phyloP scores from a whole-genome alignment of 1,140 invertebrate species.

The Wasmannia auropunctata region DNA sequence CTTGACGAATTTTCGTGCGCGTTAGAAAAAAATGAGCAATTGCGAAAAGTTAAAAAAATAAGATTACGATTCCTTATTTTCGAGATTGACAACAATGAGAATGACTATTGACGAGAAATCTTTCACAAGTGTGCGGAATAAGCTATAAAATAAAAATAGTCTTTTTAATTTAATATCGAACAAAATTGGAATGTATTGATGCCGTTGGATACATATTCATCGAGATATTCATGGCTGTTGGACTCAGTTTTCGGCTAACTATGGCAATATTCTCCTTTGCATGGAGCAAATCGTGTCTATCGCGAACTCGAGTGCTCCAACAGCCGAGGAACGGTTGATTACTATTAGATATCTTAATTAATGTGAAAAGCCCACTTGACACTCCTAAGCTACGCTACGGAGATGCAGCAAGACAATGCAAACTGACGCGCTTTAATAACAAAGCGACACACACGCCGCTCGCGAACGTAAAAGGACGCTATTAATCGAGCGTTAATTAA shows the following conservation, averaged over 20 bases:
- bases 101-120: background rate
- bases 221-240: no score
- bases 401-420: background rate
- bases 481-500: slow-evolving; percentile 26
- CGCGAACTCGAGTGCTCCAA: background rate
- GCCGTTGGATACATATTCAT: background rate
- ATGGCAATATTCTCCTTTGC: background rate
- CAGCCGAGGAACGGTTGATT: background rate
- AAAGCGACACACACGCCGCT: background rate
- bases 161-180: slow-evolving; percentile 1
- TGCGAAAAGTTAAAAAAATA: background rate
- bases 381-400: background rate
- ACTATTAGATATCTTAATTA: slow-evolving; percentile 16
- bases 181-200: background rate
- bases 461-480: background rate
- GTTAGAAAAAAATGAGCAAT: background rate
- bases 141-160: background rate
- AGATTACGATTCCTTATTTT: background rate
- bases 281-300: background rate
- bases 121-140: background rate
- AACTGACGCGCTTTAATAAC: slow-evolving; percentile 14
- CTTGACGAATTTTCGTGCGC: background rate
- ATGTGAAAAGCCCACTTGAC: background rate
- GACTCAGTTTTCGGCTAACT: background rate
- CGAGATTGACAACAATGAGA: background rate